Conservation (phyloP, 2,888 invertebrate genomes). For the Chrysina gloriosa region DNA sequence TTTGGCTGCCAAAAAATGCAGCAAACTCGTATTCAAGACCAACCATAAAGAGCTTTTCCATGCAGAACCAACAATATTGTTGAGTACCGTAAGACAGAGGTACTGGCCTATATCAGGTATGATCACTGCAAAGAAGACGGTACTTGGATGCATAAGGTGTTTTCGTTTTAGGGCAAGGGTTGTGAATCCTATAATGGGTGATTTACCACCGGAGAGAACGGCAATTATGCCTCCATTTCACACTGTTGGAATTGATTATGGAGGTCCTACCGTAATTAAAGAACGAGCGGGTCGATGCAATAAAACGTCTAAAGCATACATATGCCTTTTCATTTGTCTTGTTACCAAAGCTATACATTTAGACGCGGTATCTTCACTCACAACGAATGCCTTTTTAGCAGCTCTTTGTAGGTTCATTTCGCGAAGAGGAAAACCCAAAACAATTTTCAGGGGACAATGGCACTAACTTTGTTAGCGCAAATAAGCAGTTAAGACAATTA, state of each 20-base stretch:
- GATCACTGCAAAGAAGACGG: conserved; percentile 43
- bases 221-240: conserved; percentile 43
- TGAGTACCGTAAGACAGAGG: conserved; percentile 41
- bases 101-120: conserved; percentile 46
- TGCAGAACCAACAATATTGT: conserved; percentile 39
- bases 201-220: conserved; percentile 25
- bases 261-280: conserved; percentile 44
- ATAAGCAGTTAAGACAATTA: conserved; percentile 2
- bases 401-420: conserved; percentile 39
- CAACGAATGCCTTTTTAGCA: conserved; percentile 33
- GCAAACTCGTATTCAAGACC: conserved; percentile 44
- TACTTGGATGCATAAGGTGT: conserved; percentile 43
- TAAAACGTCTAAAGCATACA: conserved; percentile 48
- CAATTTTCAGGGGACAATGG: conserved; percentile 36
- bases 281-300: conserved; percentile 43
- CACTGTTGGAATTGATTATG: conserved; percentile 48
- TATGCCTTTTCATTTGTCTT: conserved; percentile 53
- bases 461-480: conserved; percentile 36
- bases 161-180: conserved; percentile 16
- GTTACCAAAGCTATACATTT: conserved; percentile 49
- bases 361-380: conserved; percentile 32
- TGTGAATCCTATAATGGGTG: conserved; percentile 29
- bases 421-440: conserved; percentile 38
- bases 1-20: conserved; percentile 42
- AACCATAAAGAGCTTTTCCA: conserved; percentile 44